phyloP scores from a whole-genome alignment of 2,113 vertebrate genomes.

The Misgurnus mizolepis region DNA sequence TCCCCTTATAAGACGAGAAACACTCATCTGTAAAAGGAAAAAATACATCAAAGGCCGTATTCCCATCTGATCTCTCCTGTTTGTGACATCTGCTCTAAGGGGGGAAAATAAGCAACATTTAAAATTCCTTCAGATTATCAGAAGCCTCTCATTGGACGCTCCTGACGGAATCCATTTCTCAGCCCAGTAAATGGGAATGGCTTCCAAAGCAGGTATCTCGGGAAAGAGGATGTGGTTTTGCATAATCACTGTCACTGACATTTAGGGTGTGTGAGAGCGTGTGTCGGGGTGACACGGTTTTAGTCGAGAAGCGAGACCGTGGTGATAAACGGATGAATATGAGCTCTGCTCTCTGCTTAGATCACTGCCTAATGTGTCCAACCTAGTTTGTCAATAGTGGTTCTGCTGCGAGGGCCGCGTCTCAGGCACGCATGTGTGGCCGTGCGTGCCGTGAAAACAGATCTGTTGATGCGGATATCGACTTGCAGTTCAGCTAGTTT shows the following conservation, averaged over 20 bases:
- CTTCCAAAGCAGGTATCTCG: slow-evolving; percentile 76
- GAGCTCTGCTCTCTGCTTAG: slow-evolving; percentile 65
- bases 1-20: slow-evolving; percentile 44
- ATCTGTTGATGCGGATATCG: neutral
- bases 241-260: slow-evolving; percentile 85
- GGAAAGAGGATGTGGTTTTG: slow-evolving; percentile 78
- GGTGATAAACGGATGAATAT: slow-evolving; percentile 77
- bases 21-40: slow-evolving; percentile 37
- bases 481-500: neutral
- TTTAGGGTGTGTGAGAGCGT: slow-evolving; percentile 75
- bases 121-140: slow-evolving; percentile 72
- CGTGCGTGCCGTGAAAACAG: slow-evolving; percentile 42
- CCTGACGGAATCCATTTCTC: slow-evolving; percentile 64
- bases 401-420: slow-evolving; percentile 18
- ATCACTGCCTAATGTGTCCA: slow-evolving; percentile 75
- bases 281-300: slow-evolving; percentile 76
- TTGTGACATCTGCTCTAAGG: slow-evolving; percentile 69
- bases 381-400: slow-evolving; percentile 78
- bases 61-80: slow-evolving; percentile 64
- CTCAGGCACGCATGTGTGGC: neutral
- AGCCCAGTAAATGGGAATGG: slow-evolving; percentile 69
- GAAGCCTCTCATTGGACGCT: slow-evolving; percentile 58
- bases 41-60: slow-evolving; percentile 66
- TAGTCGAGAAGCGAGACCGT: slow-evolving; percentile 66
- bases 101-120: slow-evolving; percentile 61